Percentiles rank a stretch among this genome's conserved stretches.
These are phyloP conservation scores for Noctua janthe DNA, from an alignment of 2,888 invertebrate genomes.

Conservation along the genomic window DNA sequence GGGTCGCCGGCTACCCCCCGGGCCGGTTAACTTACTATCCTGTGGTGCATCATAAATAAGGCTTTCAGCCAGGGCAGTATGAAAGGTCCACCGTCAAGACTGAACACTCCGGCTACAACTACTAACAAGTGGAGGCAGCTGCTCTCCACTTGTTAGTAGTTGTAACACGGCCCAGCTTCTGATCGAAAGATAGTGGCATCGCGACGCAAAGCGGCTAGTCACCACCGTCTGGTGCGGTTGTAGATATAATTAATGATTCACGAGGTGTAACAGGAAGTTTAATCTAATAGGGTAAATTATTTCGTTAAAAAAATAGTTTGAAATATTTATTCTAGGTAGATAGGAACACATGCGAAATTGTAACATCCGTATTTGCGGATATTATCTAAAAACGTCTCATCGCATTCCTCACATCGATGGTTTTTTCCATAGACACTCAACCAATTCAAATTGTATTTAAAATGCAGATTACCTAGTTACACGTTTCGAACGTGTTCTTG, in stretches of 20 bases:
- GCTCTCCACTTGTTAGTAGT: not conserved
- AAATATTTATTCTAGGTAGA: not conserved
- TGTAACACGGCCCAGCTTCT: not conserved
- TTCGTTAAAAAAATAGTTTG: not conserved
- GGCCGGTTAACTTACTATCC: not conserved
- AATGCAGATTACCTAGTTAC: constrained; percentile 33
- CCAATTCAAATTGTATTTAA: constrained; percentile 41
- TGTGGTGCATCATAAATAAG: not conserved
- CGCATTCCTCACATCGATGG: not conserved
- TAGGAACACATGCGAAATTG: not conserved
- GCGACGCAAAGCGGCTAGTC: not conserved
- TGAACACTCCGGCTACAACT: not conserved
- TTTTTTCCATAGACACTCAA: not conserved
- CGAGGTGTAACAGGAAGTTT: not conserved
- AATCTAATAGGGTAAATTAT: not conserved
- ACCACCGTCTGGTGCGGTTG: not conserved
- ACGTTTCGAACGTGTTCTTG: constrained; percentile 18
- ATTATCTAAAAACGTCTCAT: not conserved
- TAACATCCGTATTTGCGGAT: not conserved
- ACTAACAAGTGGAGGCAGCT: not conserved
- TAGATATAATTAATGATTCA: not conserved
- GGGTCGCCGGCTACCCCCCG: not conserved
- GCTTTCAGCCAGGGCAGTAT: not conserved
- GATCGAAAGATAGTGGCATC: not conserved
- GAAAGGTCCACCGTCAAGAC: not conserved